phyloP scores from a whole-genome alignment of 2,113 vertebrate species.

The Vireo altiloquus region DNA sequence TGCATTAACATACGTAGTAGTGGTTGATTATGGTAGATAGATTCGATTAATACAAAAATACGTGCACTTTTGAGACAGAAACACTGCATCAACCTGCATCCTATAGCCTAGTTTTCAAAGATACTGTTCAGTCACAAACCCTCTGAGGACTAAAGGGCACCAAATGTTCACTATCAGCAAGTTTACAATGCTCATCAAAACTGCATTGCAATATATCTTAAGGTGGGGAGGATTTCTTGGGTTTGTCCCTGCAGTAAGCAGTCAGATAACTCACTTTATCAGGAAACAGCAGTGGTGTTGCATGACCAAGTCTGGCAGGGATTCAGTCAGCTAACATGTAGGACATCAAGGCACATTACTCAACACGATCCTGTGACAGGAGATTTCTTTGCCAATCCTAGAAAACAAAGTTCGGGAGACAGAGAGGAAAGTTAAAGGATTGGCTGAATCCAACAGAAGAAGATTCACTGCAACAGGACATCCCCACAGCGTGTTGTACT shows the following conservation, averaged over 20 bases:
- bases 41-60: not conserved
- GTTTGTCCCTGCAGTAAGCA: not conserved
- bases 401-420: not conserved
- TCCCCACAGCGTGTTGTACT: not conserved
- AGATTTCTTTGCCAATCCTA: not conserved
- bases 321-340: not conserved
- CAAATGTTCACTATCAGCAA: rapidly evolving
- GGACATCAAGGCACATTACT: not conserved
- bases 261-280: not conserved
- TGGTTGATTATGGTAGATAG: not conserved
- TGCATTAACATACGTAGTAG: not conserved
- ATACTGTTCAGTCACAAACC: not conserved
- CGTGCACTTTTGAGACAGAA: not conserved
- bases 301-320: not conserved
- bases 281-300: not conserved
- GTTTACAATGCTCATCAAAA: too few relatives aligned
- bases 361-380: not conserved
- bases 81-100: not conserved
- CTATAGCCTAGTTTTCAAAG: not conserved
- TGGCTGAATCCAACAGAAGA: not conserved
- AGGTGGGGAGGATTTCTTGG: not conserved
- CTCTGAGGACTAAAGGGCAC: not conserved
- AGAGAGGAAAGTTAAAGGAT: not conserved
- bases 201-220: not conserved
- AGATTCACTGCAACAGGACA: rapidly evolving